Evolutionary conservation across 2,888 invertebrate species (phyloP).

Genomic region (Diarsia rubi): DNA sequence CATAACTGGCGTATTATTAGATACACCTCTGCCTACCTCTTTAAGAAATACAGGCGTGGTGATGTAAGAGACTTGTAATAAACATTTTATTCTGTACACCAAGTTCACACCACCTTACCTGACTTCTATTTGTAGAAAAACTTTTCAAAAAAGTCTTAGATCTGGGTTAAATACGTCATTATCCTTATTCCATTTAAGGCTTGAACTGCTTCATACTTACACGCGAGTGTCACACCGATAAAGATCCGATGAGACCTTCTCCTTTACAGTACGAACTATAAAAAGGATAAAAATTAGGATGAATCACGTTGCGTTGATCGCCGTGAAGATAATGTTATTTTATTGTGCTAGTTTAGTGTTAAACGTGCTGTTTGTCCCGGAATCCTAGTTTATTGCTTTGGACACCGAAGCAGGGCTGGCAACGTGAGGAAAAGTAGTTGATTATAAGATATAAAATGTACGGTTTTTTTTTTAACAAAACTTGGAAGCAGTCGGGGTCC

Average conservation of each 20-base stretch:
- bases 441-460: too few relatives aligned
- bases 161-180: constrained; percentile 34
- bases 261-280: constrained; percentile 39
- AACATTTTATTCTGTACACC: background rate
- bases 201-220: constrained; percentile 33
- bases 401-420: constrained; percentile 51
- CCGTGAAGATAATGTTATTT: constrained; percentile 71
- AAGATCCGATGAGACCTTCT: constrained; percentile 21
- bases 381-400: constrained; percentile 72
- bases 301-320: constrained; percentile 57
- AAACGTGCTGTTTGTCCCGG: constrained; percentile 70
- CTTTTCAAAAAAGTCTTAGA: background rate
- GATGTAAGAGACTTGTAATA: background rate
- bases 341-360: constrained; percentile 76
- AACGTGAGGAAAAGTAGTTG: background rate
- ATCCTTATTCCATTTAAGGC: constrained; percentile 26
- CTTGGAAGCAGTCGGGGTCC: too few relatives aligned
- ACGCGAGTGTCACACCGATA: constrained; percentile 33
- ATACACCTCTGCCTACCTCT: too few relatives aligned
- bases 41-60: too few relatives aligned
- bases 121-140: background rate
- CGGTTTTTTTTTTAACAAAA: too few relatives aligned
- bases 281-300: constrained; percentile 54
- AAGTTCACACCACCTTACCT: background rate
- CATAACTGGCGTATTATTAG: too few relatives aligned